These are phyloP conservation scores for Hypercompe scribonia DNA, from an alignment of 2,888 invertebrate genomes.

Conservation along the genomic window DNA sequence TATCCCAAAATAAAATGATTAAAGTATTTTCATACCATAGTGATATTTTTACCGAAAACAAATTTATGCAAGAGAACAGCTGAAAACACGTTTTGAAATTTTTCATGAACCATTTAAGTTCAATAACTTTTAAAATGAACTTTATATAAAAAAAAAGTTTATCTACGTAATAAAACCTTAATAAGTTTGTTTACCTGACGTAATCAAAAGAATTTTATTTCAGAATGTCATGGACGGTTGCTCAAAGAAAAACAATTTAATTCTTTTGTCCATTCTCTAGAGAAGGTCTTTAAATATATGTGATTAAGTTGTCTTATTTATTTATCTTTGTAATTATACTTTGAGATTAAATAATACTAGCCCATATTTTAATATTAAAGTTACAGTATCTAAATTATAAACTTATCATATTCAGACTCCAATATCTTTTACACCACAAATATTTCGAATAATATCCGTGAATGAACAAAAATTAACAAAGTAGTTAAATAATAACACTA, in stretches of 20 bases:
- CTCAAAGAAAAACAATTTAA: constrained; percentile 41
- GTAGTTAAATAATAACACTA: too few species aligned
- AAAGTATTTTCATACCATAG: background rate
- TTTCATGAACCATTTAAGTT: background rate
- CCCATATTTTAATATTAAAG: too few species aligned
- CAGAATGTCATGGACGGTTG: constrained; percentile 30
- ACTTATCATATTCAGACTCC: too few species aligned
- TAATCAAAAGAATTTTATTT: constrained; percentile 37
- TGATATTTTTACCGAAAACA: background rate
- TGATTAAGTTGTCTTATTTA: background rate
- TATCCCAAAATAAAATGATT: too few species aligned
- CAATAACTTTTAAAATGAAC: constrained; percentile 3
- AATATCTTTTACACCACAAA: too few species aligned
- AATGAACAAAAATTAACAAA: too few species aligned
- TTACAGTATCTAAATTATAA: background rate
- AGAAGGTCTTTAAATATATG: background rate
- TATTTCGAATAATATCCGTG: too few species aligned
- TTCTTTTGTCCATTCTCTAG: constrained; percentile 26
- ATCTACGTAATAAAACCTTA: constrained; percentile 25
- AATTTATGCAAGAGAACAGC: background rate
- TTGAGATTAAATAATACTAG: too few species aligned
- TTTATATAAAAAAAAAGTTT: constrained; percentile 14
- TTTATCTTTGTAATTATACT: background rate
- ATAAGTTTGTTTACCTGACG: constrained; percentile 23
- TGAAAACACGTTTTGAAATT: background rate